Percentiles rank a stretch among this genome's conserved stretches.
These are phyloP conservation scores for Fistularia tabacaria DNA, from an alignment of 2,797 vertebrate species.

Conservation along the genomic window DNA sequence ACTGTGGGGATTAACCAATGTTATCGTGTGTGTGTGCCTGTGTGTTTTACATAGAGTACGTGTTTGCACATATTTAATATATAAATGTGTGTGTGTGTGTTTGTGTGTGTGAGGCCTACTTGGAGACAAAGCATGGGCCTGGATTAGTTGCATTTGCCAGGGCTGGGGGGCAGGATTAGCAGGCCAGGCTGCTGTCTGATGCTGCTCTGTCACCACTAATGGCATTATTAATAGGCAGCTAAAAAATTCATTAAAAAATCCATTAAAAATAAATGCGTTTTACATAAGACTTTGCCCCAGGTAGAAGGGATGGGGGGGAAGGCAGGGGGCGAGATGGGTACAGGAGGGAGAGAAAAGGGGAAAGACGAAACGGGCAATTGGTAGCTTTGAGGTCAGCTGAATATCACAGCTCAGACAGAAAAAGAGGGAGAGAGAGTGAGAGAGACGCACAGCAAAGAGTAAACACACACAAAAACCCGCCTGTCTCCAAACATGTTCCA, in stretches of 20 bases:
- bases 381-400: slow-evolving; percentile 87
- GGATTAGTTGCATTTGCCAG: slow-evolving; percentile 93
- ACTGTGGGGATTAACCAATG: slow-evolving; percentile 48
- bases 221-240: slow-evolving; percentile 99
- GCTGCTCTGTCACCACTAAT: slow-evolving; percentile 98
- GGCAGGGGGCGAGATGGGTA: slow-evolving; percentile 18
- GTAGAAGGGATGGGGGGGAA: slow-evolving; percentile 76
- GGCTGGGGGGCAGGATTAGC: slow-evolving; percentile 99
- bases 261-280: slow-evolving; percentile 99
- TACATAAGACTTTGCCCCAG: slow-evolving; percentile 99
- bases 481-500: slow-evolving; percentile 29
- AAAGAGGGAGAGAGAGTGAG: slow-evolving; percentile 48
- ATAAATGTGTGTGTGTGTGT: slow-evolving; percentile 26
- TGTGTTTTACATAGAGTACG: slow-evolving; percentile 43
- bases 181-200: slow-evolving; percentile 89
- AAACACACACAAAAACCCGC: slow-evolving; percentile 51
- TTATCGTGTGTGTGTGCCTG: slow-evolving; percentile 17
- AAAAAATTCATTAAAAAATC: slow-evolving; percentile 99
- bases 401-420: slow-evolving; percentile 84
- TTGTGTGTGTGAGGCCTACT: slow-evolving; percentile 74
- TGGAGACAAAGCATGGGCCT: slow-evolving; percentile 86
- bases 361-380: slow-evolving; percentile 70
- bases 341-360: slow-evolving; percentile 26
- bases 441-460: slow-evolving; percentile 64
- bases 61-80: slow-evolving; percentile 38